Base-by-base conservation (phyloP, 1,140 invertebrate species). In the Dendroctonus ponderosae region DNA sequence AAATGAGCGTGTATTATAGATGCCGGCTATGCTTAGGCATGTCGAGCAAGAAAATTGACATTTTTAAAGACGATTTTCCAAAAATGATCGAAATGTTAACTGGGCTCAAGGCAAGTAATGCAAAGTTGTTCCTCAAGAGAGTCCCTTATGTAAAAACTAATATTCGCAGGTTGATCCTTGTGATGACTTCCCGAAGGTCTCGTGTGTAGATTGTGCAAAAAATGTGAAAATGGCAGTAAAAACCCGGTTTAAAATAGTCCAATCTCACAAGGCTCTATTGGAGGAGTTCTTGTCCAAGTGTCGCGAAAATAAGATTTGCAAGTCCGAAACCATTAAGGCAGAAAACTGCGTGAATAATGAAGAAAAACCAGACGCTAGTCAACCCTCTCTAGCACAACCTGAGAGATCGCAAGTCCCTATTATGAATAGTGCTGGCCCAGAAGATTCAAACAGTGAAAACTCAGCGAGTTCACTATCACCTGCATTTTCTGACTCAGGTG, bases 11-110 rank as follows among this genome's bases (percentile, higher is more conserved):
- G 51, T 12, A 41, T 50, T 15, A 62, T 15, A 62, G 38, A 41
- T 71, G 70, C 48, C 38, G 70, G 53, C 57, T 71, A 46, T 71
- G 70, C 62, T 61, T 71, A 38, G 53, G 66, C 12, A 42, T 42
- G 6, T 62, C 62, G 11, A 43, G 44, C 15, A 68, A 62, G 12
- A 67, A 62, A 46, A 54, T 68, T 12, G 57, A 65, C 15, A 62
- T 71, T 15, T 69, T 67, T 50, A 51, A 60, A 39, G 70, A 66
- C 51, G 67, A 69, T 69, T 69, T 69, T 66, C 66, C 64, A 2
- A 62, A 69, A 62, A 69, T 71, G 68, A 57, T 71, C 52, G 41
- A 65, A n/a, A 53, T 65, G 14, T 66, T 71, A 42, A 69, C 65
- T 37, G 66, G 67, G 12, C 14, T 69, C 26, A 62, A 65, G 65